Base-by-base conservation (phyloP, 2,888 invertebrate species). In the Portevinia maculata region DNA sequence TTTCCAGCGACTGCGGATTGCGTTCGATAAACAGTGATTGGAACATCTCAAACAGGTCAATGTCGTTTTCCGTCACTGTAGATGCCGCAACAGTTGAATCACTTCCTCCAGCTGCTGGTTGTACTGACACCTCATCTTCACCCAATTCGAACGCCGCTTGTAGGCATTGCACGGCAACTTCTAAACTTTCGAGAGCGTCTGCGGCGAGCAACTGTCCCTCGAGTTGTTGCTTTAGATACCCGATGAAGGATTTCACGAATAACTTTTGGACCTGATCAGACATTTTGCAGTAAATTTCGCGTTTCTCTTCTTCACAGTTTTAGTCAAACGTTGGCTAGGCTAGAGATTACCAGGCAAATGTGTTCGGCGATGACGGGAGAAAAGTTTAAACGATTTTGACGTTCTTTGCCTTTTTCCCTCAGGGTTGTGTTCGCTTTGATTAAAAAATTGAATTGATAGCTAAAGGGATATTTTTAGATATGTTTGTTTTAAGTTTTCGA, bases 151-250 rank as follows among this genome's bases (percentile, higher is more conserved):
- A 99, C 6, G 97, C 96, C 53, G 96, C 95, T 91, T 98, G 97
- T 86, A 98, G 92, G 90, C 99, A 99, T 91, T 99, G 98, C 85
- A 96, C 94, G 39, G 98, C 97, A 73, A 99, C 99, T 92, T 98
- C 98, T 59, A 98, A 86, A 83, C 91, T 91, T 85, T 91, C 91
- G 19, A 88, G 87, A 24, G 88, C 89, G 86, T 91, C 91, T 17
- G 89, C 85, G 5, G 88, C 86, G 70, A 91, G 87, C 2, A 84
- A 60, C 21, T 86, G 85, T 0, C 86, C 85, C 48, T 88, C 88
- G 32, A 89, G 87, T 75, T 91, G 90, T 67, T 88, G 87, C 85
- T 89, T 89, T 19, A 91, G 69, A 79, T 89, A 91, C 28, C 87
- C 87, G 21, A 91, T 87, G 83, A 91, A 90, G 41, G 89, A 87